Base-by-base conservation (phyloP, 2,113 vertebrate genomes). In the Rhegmatorhina hoffmannsi region DNA sequence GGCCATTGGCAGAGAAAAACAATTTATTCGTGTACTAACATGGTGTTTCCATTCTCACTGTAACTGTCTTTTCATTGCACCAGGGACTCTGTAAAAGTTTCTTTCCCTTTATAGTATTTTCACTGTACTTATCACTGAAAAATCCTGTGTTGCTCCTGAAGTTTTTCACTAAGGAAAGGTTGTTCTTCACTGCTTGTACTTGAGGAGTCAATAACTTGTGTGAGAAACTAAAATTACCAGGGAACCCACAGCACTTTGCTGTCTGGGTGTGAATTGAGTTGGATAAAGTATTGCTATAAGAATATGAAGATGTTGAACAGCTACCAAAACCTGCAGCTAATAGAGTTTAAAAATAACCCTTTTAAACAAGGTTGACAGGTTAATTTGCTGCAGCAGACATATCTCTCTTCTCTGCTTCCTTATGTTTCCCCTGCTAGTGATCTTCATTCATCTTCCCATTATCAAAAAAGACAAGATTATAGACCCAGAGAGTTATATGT, bases 281-380 rank as follows among this genome's bases (percentile, higher is more conserved):
- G 63, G 78, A 6, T 62, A 60, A 69, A 60, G 36, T 77, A 24
- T 44, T 44, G 47, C 68, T 68, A 1, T 78, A 76, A 60, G 76
- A 78, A 81, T 90, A 94, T 92, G 93, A 93, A 96, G 94, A 97
- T 92, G 90, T 89, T 84, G 92, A 92, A 68, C 86, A 95, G 83
- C 77, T 82, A 73, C 55, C 58, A 87, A 93, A 96, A 70, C 58
- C 74, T 69, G 62, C 80, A 96, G 92, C 88, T 96, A 92, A 96
- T 79, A 87, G 86, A 84, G 86, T 96, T 97, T 97, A 96, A 97
- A 96, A 96, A 96, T 96, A 96, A 93, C 88, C 92, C 95, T 96
- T 93, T 96, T 95, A 96, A 97, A 90, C 90, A 96, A 96, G 93
- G 96, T 94, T 97, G 96, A 93, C 96, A 97, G 95, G 94, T 96